A percentile compares a stretch with the other conserved stretches of the same genome.
Evolutionary conservation across 2,888 invertebrate species (phyloP).

Genomic region (Polia nebulosa): DNA sequence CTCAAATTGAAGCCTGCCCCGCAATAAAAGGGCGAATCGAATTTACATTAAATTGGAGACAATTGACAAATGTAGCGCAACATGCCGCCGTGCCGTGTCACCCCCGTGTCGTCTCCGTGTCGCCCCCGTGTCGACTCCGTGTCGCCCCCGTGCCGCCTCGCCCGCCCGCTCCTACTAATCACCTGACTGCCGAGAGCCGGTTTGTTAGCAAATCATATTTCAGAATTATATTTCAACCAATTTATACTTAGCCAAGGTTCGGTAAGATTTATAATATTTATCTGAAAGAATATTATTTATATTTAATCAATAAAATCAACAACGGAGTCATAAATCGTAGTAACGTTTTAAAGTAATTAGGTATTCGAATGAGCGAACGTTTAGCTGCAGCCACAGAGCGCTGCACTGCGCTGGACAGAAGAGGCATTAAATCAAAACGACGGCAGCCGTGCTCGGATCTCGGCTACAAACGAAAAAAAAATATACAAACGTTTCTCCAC

Average conservation of each 20-base stretch:
- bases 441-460: constrained; percentile 38
- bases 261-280: constrained; percentile 7
- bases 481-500: constrained; percentile 36
- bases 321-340: background rate
- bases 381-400: constrained; percentile 12
- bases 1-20: constrained; percentile 24
- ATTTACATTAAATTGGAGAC: constrained; percentile 57
- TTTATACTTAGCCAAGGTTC: constrained; percentile 19
- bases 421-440: constrained; percentile 56
- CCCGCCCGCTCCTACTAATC: constrained; percentile 31
- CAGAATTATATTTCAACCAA: constrained; percentile 38
- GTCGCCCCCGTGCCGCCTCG: background rate
- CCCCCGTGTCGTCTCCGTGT: background rate
- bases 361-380: constrained; percentile 4
- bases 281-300: background rate
- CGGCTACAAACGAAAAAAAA: constrained; percentile 13
- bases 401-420: constrained; percentile 34
- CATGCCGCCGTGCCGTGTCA: constrained; percentile 3
- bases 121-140: too few species aligned
- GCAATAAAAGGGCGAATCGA: constrained; percentile 32
- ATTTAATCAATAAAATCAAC: constrained; percentile 14
- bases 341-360: constrained; percentile 3
- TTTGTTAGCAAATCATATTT: constrained; percentile 50
- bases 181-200: constrained; percentile 26
- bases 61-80: constrained; percentile 52